phyloP scores from a whole-genome alignment of 1,140 invertebrate species.

The Drosophila navojoa region DNA sequence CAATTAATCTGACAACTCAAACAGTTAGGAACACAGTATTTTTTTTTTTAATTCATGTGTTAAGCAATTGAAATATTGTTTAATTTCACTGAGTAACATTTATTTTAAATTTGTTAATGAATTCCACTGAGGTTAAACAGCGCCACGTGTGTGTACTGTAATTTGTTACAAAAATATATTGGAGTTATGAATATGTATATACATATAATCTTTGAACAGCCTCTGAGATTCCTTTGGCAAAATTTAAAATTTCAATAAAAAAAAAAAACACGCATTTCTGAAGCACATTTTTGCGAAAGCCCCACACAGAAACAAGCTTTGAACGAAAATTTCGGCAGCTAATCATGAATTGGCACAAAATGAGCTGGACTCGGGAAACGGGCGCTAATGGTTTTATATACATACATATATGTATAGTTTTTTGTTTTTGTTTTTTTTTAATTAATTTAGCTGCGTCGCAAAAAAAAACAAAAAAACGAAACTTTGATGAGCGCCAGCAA shows the following conservation, averaged over 20 bases:
- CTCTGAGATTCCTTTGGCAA: background rate
- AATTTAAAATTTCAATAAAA: background rate
- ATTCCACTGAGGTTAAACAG: too few species aligned
- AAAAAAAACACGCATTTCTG: slow-evolving; percentile 36
- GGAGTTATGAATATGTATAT: too few species aligned
- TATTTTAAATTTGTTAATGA: too few species aligned
- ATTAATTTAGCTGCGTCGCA: slow-evolving; percentile 37
- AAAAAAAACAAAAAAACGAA: slow-evolving; percentile 34
- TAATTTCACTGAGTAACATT: too few species aligned
- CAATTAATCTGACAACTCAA: too few species aligned
- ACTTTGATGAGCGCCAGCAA: slow-evolving; percentile 16
- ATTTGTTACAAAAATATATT: too few species aligned
- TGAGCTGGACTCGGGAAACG: slow-evolving; percentile 32
- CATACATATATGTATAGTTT: background rate
- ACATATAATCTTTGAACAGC: too few species aligned
- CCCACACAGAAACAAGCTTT: slow-evolving; percentile 3
- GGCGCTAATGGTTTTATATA: slow-evolving; percentile 41
- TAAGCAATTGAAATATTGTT: too few species aligned
- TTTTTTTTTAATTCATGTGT: too few species aligned
- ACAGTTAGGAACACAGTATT: too few species aligned
- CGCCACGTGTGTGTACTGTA: too few species aligned
- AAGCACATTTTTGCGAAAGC: slow-evolving; percentile 17
- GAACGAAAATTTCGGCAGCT: slow-evolving; percentile 17
- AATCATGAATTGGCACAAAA: slow-evolving; percentile 60
- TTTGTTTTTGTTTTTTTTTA: slow-evolving; percentile 6